phyloP scores from a whole-genome alignment of 2,888 invertebrate species.

The Branchipolynoe longqiensis region DNA sequence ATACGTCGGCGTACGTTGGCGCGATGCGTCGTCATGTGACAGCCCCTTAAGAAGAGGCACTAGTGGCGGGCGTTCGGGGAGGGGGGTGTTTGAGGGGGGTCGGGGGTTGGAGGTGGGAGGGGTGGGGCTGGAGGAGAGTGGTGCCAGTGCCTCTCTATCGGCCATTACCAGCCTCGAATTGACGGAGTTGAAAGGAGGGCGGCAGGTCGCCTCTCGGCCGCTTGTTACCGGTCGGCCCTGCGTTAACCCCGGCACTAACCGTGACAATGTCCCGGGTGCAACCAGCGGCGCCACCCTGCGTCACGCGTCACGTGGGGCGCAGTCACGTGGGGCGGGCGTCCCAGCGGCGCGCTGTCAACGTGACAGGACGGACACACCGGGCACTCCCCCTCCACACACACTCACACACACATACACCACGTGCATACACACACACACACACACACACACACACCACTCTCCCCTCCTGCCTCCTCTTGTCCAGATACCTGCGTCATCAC shows the following conservation, averaged over 20 bases:
- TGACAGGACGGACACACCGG: background rate
- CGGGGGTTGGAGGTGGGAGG: background rate
- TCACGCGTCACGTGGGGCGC: background rate
- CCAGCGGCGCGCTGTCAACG: background rate
- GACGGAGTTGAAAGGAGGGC: slow-evolving; percentile 45
- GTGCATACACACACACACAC: no score
- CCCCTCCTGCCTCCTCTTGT: no score
- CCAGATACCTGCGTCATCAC: background rate
- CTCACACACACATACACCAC: no score
- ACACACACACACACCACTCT: no score
- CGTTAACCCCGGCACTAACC: background rate
- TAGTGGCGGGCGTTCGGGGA: no score
- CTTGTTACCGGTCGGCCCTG: background rate
- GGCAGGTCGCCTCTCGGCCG: slow-evolving; percentile 11
- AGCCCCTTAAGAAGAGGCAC: no score
- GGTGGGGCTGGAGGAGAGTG: background rate
- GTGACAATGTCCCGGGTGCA: slow-evolving; percentile 6
- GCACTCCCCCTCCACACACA: background rate
- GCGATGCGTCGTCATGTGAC: no score
- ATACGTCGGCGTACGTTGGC: no score
- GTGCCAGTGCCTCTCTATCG: background rate
- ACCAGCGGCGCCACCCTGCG: background rate
- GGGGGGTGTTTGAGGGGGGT: background rate
- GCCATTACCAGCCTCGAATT: slow-evolving; percentile 35
- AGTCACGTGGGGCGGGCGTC: slow-evolving; percentile 6